Evolutionary conservation across 2,888 invertebrate species (phyloP), one percentile per base, ranked within the genome.

Genomic region (Yponomeuta evonymella): DNA sequence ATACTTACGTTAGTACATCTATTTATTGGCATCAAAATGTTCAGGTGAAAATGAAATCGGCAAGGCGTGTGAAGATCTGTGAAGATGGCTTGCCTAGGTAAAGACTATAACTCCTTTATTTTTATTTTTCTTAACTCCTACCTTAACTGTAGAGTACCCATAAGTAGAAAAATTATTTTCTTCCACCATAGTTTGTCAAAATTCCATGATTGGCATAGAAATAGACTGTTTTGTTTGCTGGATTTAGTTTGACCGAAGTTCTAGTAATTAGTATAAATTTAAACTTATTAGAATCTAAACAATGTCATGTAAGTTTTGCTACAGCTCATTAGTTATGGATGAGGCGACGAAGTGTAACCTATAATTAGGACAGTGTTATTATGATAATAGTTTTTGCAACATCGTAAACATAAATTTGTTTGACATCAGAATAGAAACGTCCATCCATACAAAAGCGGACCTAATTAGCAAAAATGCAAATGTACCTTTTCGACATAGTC

Each of bases 21-120:
- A 76, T 85, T 80, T 76, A 81, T 90, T 90, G 89, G 87, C 88
- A 88, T 89, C 51, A 84, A 86, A 86, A 91, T 91, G 89, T 90
- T 90, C 84, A 91, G 91, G 91, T 91, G 89, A 90, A 85, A 90
- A 91, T 91, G 91, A 90, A 91, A 90, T 85, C 91, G 81, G 82
- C 90, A 86, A 89, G 91, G 91, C 91, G 91, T 82, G 91, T 91
- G 83, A 91, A 91, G 82, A 91, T 91, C 84, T 91, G 90, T 84
- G 91, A 91, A 88, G 91, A 91, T 87, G 91, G 90, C 84, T 90
- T 91, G 82, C 90, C 91, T 91, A 91, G 91, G 91, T 91, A 91
- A 91, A 33, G 9, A 68, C 10, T 66, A 11, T 43, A n/a, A 33
- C 33, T 33, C 48, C 3, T 29, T 68, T 68, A 66, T 63, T 15